Conservation (phyloP, 1,140 invertebrate genomes). For the Drosophila burlai region DNA sequence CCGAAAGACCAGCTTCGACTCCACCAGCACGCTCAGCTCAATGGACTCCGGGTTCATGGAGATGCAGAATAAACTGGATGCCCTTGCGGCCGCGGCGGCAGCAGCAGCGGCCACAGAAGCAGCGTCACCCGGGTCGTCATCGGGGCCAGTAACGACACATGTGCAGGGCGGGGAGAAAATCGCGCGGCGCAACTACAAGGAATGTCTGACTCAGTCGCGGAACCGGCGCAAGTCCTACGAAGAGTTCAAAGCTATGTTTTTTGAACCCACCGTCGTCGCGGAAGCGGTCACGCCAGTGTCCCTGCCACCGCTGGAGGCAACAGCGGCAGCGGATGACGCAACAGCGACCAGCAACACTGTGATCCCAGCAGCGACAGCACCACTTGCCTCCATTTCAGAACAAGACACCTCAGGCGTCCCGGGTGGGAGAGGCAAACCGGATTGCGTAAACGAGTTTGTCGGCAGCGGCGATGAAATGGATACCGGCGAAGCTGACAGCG, state of each 20-base stretch:
- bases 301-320: constrained; percentile 28
- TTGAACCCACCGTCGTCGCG: constrained; percentile 29
- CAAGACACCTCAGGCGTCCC: constrained; percentile 66
- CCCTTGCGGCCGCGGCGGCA: constrained; percentile 57
- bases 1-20: constrained; percentile 85
- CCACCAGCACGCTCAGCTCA: constrained; percentile 83
- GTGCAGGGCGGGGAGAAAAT: constrained; percentile 64
- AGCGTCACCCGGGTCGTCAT: background rate
- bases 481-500: constrained; percentile 40
- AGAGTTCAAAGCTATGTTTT: constrained; percentile 84
- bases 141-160: constrained; percentile 3
- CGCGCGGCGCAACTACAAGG: constrained; percentile 74
- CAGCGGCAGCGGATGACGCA: constrained; percentile 60
- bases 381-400: constrained; percentile 84
- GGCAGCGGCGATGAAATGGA: constrained; percentile 59
- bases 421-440: constrained; percentile 62
- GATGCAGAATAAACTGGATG: constrained; percentile 82
- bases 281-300: constrained; percentile 20
- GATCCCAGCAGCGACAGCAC: constrained; percentile 39
- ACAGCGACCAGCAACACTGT: constrained; percentile 48
- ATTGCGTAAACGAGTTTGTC: constrained; percentile 82
- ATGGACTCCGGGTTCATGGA: constrained; percentile 85
- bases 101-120: background rate
- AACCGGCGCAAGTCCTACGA: constrained; percentile 85
- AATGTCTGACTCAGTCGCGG: constrained; percentile 81